A percentile compares a stretch with the other conserved stretches of the same genome.
phyloP scores from a whole-genome alignment of 2,797 vertebrate species.

The Diplodus sargus region DNA sequence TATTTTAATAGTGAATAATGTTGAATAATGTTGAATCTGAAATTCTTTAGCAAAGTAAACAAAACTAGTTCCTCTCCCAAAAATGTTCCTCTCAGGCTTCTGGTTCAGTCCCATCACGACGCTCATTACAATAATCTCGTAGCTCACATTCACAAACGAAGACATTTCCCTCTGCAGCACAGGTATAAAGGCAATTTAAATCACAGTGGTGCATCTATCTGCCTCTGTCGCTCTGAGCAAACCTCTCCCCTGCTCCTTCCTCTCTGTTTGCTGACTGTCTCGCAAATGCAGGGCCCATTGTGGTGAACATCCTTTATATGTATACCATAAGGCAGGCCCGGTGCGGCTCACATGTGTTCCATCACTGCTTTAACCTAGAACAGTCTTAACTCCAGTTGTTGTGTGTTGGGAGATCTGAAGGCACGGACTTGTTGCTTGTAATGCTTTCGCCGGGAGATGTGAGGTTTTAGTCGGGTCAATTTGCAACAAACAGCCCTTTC shows the following conservation, averaged over 20 bases:
- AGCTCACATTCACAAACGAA: slow-evolving; percentile 25
- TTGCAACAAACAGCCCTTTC: slow-evolving; percentile 47
- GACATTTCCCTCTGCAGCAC: slow-evolving; percentile 38
- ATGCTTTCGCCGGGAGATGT: slow-evolving; percentile 21
- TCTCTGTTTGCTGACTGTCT: slow-evolving; percentile 78
- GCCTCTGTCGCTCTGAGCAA: slow-evolving; percentile 71
- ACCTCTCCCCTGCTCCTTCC: slow-evolving; percentile 66
- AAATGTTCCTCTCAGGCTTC: slow-evolving; percentile 11
- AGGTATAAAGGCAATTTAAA: slow-evolving; percentile 81
- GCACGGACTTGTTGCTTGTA: slow-evolving; percentile 52
- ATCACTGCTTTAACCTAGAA: slow-evolving; percentile 71
- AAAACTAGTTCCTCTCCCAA: not conserved
- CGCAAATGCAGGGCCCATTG: slow-evolving; percentile 80
- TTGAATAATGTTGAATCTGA: not conserved
- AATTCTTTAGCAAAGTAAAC: not conserved
- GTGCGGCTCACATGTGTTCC: slow-evolving; percentile 70
- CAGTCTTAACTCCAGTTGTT: slow-evolving; percentile 58
- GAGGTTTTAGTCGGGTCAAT: slow-evolving; percentile 57
- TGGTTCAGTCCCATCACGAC: slow-evolving; percentile 19
- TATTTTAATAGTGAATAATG: not conserved
- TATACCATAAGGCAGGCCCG: slow-evolving; percentile 77
- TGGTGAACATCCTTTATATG: slow-evolving; percentile 82
- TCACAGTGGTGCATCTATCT: slow-evolving; percentile 76
- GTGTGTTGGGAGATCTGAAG: slow-evolving; percentile 56
- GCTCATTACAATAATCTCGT: slow-evolving; percentile 25